Base-by-base conservation (phyloP, 2,113 vertebrate species). In the Acrocephalus arundinaceus region DNA sequence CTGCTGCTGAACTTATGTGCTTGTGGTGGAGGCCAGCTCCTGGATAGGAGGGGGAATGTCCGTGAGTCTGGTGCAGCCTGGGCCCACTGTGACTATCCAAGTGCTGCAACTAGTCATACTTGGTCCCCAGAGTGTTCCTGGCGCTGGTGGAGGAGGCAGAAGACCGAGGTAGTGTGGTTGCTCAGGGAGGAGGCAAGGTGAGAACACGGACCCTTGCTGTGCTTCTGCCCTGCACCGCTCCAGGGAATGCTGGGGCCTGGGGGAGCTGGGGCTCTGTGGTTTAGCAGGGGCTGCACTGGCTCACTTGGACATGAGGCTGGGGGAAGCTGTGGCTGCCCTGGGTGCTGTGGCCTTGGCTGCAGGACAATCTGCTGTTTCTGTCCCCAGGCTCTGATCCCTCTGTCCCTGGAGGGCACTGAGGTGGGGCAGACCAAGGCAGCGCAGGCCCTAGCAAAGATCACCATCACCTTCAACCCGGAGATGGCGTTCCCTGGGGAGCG, bases 131-230 rank as follows among this genome's bases (percentile, higher is more conserved):
- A 94, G 99, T 99, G 68, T 99, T 99, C 93, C 97, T 99, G 98
- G 99, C 99, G 1, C 93, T 99, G 94, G 99, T 99, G 89, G 98
- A 99, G 23, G 98, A 98, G 22, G 98, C 98, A 2, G 99, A 99
- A 95, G 99, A 99, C 93, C 97, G 99, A 14, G 99, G 99, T 14
- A 95, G 97, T 2, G 99, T 99, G 87, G 99, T 99, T 30, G 99
- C 99, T 10, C 99, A 99, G 75, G 99, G 99, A 90, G 99, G 99
- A 88, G 99, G 99, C 96, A 99, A 99, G 98, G 99, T 99, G 93
- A 98, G 97, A 39, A 13, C 39, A 9, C 6, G 1, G 33, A 22
- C 27, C 16, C 17, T 0, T 0, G 0, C 33, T 28, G 70, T 23
- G 35, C 41, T 48, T 23, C 77, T 68, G 49, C 43, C 49, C 46